Conservation (phyloP, 2,888 invertebrate species). For the Drosophila differens region DNA sequence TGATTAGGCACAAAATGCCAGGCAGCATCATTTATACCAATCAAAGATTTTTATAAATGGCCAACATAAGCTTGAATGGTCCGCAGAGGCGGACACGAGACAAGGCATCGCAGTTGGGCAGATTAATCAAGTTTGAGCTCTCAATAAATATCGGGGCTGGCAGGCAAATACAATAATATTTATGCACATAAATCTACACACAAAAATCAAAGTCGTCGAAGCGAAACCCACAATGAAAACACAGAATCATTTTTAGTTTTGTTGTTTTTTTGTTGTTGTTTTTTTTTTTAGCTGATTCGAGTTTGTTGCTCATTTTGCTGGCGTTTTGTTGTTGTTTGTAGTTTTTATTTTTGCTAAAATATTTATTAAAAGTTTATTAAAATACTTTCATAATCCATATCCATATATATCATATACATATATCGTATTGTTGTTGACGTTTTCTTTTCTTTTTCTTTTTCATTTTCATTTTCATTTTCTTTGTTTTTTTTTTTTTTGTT, state of each 20-base stretch:
- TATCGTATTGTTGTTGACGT: slow-evolving; percentile 59
- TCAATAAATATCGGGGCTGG: slow-evolving; percentile 40
- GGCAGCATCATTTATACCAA: slow-evolving; percentile 77
- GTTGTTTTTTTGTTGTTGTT: slow-evolving; percentile 8
- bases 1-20: slow-evolving; percentile 59
- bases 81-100: slow-evolving; percentile 5
- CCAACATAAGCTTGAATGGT: slow-evolving; percentile 5
- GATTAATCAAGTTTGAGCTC: slow-evolving; percentile 53
- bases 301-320: slow-evolving; percentile 41
- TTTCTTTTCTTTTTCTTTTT: neutral
- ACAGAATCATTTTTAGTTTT: slow-evolving; percentile 24
- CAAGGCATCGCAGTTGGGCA: slow-evolving; percentile 19
- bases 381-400: slow-evolving; percentile 76
- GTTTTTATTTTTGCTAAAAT: slow-evolving; percentile 76
- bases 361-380: slow-evolving; percentile 80
- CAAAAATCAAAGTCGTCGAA: slow-evolving; percentile 13
- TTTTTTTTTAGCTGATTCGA: slow-evolving; percentile 29
- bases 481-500: neutral
- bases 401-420: slow-evolving; percentile 45
- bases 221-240: slow-evolving; percentile 28
- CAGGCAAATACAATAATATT: slow-evolving; percentile 50
- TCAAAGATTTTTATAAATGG: slow-evolving; percentile 73
- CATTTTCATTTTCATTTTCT: neutral
- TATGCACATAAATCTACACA: slow-evolving; percentile 42
- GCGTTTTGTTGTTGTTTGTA: slow-evolving; percentile 15